Percentiles rank a stretch among this genome's conserved stretches.
These are phyloP conservation scores for Cerceris ruficornis DNA, from an alignment of 2,888 invertebrate genomes.

Conservation along the genomic window DNA sequence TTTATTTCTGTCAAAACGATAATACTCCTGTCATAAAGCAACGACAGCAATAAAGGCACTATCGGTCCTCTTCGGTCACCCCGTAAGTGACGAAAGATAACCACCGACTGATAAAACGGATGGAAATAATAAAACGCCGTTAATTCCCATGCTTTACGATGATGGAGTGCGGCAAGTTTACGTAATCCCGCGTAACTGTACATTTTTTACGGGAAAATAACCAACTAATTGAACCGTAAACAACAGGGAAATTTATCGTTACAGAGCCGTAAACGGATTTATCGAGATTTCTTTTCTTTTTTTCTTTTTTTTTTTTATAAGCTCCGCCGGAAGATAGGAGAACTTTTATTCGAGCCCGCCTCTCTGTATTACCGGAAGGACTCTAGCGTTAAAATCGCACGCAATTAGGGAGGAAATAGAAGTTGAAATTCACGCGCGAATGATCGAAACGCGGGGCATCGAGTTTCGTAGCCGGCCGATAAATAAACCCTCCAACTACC, in stretches of 20 bases:
- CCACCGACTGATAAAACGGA: not conserved
- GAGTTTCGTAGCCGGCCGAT: slow-evolving; percentile 5
- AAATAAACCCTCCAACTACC: not conserved
- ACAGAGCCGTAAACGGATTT: slow-evolving; percentile 6
- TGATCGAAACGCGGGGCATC: not conserved
- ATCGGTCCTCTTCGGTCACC: too few relatives aligned
- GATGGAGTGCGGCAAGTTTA: not conserved
- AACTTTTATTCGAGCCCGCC: too few relatives aligned
- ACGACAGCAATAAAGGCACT: too few relatives aligned
- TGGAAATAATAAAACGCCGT: not conserved
- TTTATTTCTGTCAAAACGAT: too few relatives aligned
- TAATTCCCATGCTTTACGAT: not conserved
- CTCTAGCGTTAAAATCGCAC: not conserved
- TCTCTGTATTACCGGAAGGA: too few relatives aligned
- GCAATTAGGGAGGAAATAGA: not conserved
- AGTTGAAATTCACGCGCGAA: slow-evolving; percentile 8
- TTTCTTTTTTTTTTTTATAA: too few relatives aligned
- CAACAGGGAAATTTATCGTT: slow-evolving; percentile 16
- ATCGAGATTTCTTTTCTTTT: not conserved
- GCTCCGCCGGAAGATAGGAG: too few relatives aligned
- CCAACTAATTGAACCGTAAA: slow-evolving; percentile 19
- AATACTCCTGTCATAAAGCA: too few relatives aligned
- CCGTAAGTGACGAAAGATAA: too few relatives aligned
- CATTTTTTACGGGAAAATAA: slow-evolving; percentile 1
- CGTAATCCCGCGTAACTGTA: not conserved